Conservation (phyloP, 2,888 invertebrate species). For the Drosophila cracens region DNA sequence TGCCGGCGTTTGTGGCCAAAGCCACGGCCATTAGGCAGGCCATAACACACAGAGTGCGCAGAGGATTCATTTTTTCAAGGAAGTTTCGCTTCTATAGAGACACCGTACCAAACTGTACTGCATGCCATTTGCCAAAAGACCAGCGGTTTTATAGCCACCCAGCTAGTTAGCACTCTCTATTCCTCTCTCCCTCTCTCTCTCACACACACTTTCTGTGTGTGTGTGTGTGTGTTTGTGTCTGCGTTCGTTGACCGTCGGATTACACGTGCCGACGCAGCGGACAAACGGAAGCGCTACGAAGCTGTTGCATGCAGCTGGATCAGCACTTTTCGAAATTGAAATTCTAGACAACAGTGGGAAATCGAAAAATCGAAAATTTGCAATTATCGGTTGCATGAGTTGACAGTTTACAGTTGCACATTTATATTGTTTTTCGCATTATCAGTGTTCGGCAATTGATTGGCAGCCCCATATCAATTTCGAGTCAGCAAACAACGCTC, state of each 20-base stretch:
- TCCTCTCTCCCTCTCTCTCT: neutral
- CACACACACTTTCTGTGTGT: neutral
- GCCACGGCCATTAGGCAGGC: conserved; percentile 66
- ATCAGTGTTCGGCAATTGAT: conserved; percentile 31
- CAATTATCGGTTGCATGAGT: conserved; percentile 22
- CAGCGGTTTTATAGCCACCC: conserved; percentile 56
- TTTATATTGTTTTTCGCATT: conserved; percentile 23
- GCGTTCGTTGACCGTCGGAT: conserved; percentile 18
- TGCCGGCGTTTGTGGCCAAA: conserved; percentile 42
- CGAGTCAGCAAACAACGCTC: conserved; percentile 32
- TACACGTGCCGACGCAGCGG: conserved; percentile 39
- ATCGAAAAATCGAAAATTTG: conserved; percentile 14
- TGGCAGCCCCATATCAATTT: conserved; percentile 1
- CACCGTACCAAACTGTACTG: conserved; percentile 68
- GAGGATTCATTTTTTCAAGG: conserved; percentile 65
- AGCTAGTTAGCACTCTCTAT: neutral
- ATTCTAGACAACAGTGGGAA: conserved; percentile 29
- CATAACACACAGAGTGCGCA: conserved; percentile 65
- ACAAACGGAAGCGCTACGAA: conserved; percentile 26
- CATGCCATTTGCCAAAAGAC: conserved; percentile 12
- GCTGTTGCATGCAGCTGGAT: conserved; percentile 28
- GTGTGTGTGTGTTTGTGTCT: neutral
- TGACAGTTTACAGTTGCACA: conserved; percentile 18
- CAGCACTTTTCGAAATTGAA: conserved; percentile 50
- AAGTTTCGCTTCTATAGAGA: conserved; percentile 32